Conservation (phyloP, 2,888 invertebrate genomes). For the Xestia xanthographa region DNA sequence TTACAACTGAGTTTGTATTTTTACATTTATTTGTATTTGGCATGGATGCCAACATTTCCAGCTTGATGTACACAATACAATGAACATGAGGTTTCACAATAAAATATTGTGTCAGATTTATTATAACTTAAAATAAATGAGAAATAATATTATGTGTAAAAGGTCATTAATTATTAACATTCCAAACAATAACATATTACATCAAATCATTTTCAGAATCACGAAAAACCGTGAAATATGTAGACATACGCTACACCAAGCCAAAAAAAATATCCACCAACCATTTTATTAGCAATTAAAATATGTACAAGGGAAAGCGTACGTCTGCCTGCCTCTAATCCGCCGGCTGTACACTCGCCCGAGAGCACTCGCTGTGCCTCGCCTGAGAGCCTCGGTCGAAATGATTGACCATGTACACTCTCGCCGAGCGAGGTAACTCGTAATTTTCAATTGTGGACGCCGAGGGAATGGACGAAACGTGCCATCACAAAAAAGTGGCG, state of each 20-base stretch:
- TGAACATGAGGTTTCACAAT: constrained; percentile 79
- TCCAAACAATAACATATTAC: not conserved
- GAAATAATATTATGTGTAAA: constrained; percentile 80
- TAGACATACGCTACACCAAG: not conserved
- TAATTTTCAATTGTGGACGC: too few relatives aligned
- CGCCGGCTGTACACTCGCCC: too few relatives aligned
- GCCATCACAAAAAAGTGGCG: too few relatives aligned
- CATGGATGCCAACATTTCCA: constrained; percentile 83
- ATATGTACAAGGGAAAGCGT: not conserved
- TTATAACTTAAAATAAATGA: constrained; percentile 88
- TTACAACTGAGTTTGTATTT: constrained; percentile 89
- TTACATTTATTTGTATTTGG: constrained; percentile 88
- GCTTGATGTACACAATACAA: constrained; percentile 83
- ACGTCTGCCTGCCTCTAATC: too few relatives aligned
- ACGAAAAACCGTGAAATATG: not conserved
- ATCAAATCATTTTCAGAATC: not conserved
- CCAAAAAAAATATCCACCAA: not conserved
- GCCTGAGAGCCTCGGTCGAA: too few relatives aligned
- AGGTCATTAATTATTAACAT: constrained; percentile 53
- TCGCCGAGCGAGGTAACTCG: too few relatives aligned
- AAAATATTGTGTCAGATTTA: constrained; percentile 87
- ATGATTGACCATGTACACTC: too few relatives aligned
- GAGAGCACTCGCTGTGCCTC: too few relatives aligned
- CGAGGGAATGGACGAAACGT: too few relatives aligned
- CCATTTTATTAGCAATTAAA: too few relatives aligned